Evolutionary conservation across 2,113 vertebrate species (phyloP).

Genomic region (Leucoraja erinaceus): DNA sequence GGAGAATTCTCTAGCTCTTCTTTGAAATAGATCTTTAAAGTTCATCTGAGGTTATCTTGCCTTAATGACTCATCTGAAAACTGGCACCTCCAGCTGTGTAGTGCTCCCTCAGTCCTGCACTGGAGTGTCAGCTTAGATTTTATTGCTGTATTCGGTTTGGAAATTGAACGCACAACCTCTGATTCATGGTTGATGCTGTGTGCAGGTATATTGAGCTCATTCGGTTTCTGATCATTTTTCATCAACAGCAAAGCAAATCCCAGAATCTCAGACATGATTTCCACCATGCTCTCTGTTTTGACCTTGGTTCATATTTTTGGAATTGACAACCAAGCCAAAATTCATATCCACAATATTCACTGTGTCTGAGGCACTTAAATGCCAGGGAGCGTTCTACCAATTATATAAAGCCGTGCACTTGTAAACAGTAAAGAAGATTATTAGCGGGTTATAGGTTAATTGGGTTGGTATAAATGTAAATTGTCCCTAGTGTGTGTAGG

Average conservation of each 20-base stretch:
- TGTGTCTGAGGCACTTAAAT: not conserved
- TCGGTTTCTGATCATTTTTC: not conserved
- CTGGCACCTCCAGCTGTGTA: not conserved
- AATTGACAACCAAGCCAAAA: not conserved
- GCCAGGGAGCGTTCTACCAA: not conserved
- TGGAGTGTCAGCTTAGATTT: too few species aligned
- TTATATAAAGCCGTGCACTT: not conserved
- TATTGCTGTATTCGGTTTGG: too few species aligned
- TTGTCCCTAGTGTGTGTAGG: too few species aligned
- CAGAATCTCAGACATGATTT: not conserved
- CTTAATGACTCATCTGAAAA: not conserved
- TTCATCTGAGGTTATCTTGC: not conserved
- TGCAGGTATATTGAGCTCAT: not conserved
- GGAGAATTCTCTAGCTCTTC: not conserved
- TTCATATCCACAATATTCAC: not conserved
- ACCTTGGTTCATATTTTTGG: not conserved
- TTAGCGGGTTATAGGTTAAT: not conserved
- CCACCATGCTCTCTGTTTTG: not conserved
- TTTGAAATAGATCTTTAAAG: not conserved
- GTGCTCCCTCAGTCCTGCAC: too few species aligned
- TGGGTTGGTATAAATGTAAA: too few species aligned
- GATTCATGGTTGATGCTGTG: not conserved
- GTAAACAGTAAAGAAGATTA: not conserved
- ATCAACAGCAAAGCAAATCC: not conserved
- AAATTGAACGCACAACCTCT: too few species aligned